A percentile compares a stretch with the other conserved stretches of the same genome.
Conservation (phyloP, 2,113 vertebrate genomes). For the Gadus macrocephalus region DNA sequence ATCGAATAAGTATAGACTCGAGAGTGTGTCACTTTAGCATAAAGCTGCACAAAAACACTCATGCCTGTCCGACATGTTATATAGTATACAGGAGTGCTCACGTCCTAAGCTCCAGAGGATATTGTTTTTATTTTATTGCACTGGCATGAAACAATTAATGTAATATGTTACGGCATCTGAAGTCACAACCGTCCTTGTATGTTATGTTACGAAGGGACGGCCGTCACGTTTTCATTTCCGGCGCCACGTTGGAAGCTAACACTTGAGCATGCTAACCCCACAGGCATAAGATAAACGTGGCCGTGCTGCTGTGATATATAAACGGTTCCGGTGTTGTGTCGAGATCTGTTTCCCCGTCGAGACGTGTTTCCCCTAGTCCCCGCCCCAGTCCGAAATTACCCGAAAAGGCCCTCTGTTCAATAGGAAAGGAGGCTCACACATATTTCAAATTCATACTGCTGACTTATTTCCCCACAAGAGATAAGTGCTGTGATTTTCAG, state of each 20-base stretch:
- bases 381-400: too few species aligned
- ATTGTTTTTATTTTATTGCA: slow-evolving; percentile 15
- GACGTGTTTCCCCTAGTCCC: too few species aligned
- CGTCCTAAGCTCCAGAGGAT: slow-evolving; percentile 24
- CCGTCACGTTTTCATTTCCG: slow-evolving; percentile 18
- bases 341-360: too few species aligned
- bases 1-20: background rate
- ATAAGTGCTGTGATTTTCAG: too few species aligned
- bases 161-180: slow-evolving; percentile 49
- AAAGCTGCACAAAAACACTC: background rate
- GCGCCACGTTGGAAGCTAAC: slow-evolving; percentile 25
- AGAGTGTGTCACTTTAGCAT: background rate
- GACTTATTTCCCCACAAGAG: too few species aligned
- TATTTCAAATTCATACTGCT: too few species aligned
- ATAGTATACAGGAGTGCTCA: background rate
- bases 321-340: slow-evolving; percentile 38
- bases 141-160: slow-evolving; percentile 45
- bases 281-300: slow-evolving; percentile 21
- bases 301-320: slow-evolving; percentile 43
- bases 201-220: slow-evolving; percentile 4
- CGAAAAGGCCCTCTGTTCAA: too few species aligned
- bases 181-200: slow-evolving; percentile 17
- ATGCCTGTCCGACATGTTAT: background rate
- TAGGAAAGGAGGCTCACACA: too few species aligned
- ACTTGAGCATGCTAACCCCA: slow-evolving; percentile 51